Evolutionary conservation across 2,113 vertebrate species (phyloP), one percentile per base, ranked within the genome.

Genomic region (Hippocampus guttulatus): DNA sequence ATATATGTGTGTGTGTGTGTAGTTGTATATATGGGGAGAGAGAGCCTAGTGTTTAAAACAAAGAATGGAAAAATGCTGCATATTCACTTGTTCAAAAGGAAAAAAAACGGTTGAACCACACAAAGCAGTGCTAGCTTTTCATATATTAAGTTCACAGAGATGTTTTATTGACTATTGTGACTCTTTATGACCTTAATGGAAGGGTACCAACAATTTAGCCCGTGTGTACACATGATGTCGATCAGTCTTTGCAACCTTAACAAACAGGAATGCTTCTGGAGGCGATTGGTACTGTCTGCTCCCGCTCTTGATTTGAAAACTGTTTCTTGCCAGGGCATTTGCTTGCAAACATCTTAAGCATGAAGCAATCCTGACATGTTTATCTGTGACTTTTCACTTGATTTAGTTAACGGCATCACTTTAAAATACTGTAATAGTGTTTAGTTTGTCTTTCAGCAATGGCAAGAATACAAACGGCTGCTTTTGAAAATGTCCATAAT

Each of bases 241-340:
- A 65, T 76, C 27, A 40, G 41, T 62, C 69, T 78, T 43, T 74
- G 66, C 67, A 79, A 71, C 72, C 72, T 25, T 58, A 52, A 33
- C 16, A 62, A 25, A 60, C 12, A 57, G 23, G 74, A 81, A 82
- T 80, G 79, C 75, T 73, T 3, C 68, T 70, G 45, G 33, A 5
- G 72, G 60, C 75, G 71, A 69, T 25, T 27, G 87, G 88, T 90
- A 88, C 87, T 71, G 79, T 83, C 70, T 70, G 68, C 75, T 75
- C 62, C 72, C 75, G n/a, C 38, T 54, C 54, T 67, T 51, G 16
- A 73, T 63, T 72, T 52, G 20, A 12, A 45, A 47, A 62, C 47
- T 62, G 23, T 73, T 68, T 74, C 51, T 70, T 70, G 69, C 55
- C 49, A 71, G 68, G 66, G 77, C 47, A 68, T 77, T 65, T 69